These are phyloP conservation scores for Dinomys branickii DNA, from an alignment of 2,113 vertebrate genomes.

Conservation along the genomic window DNA sequence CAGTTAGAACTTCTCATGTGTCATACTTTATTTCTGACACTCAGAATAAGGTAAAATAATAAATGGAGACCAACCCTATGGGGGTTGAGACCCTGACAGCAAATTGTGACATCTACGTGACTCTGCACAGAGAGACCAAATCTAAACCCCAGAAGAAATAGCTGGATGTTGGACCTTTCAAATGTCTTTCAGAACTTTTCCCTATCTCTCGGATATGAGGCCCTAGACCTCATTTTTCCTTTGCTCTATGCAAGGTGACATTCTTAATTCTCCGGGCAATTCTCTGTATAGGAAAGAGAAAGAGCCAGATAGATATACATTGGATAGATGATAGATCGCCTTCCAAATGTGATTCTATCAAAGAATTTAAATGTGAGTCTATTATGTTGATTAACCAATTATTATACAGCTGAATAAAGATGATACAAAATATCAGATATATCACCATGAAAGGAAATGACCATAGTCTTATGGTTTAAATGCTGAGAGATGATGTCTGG, in stretches of 20 bases:
- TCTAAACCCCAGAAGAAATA: neutral
- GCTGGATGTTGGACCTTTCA: neutral
- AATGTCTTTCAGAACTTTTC: neutral
- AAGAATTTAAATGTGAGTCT: neutral
- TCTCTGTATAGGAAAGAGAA: neutral
- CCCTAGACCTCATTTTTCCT: neutral
- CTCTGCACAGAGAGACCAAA: neutral
- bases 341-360: neutral
- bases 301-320: neutral
- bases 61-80: neutral
- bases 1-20: neutral
- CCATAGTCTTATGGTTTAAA: neutral
- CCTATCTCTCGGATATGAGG: neutral
- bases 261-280: conserved; percentile 3
- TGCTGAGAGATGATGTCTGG: neutral
- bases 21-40: neutral
- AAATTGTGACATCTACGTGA: neutral
- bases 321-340: neutral
- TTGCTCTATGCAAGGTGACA: neutral
- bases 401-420: neutral
- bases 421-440: neutral
- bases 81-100: neutral
- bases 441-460: neutral
- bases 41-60: neutral
- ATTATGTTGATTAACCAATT: conserved; percentile 2